Evolutionary conservation across 2,797 vertebrate species (phyloP).

Genomic region (Oreortyx pictus): DNA sequence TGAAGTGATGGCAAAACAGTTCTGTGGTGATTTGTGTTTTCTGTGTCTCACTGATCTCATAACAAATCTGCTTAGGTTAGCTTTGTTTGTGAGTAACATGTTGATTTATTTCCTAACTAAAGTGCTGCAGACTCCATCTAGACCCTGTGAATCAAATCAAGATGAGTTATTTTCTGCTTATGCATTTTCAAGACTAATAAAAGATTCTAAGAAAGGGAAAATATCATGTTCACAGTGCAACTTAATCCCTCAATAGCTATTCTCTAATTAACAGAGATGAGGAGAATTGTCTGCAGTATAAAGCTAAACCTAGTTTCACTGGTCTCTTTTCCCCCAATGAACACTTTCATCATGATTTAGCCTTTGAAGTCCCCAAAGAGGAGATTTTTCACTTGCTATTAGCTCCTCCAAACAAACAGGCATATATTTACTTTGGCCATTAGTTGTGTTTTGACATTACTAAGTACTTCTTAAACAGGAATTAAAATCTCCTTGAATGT

Average conservation of each 20-base stretch:
- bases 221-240: neutral
- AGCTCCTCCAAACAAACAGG: neutral
- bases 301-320: neutral
- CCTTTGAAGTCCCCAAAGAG: neutral
- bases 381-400: neutral
- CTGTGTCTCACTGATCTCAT: neutral
- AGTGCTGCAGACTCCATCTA: neutral
- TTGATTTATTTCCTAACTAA: slow-evolving; percentile 5
- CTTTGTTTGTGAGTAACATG: neutral
- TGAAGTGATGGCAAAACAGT: neutral
- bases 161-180: neutral
- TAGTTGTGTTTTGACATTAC: neutral
- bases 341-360: neutral
- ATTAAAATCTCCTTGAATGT: neutral
- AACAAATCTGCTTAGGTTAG: slow-evolving; percentile 1
- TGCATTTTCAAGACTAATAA: neutral
- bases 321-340: neutral
- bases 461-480: neutral
- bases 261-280: neutral
- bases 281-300: neutral
- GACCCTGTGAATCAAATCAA: neutral
- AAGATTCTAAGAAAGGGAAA: neutral
- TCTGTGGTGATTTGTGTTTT: neutral
- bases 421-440: neutral
- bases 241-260: neutral